Conservation (phyloP, 53 echinoderm and acorn worm species). For the Actinopyga echinites region DNA sequence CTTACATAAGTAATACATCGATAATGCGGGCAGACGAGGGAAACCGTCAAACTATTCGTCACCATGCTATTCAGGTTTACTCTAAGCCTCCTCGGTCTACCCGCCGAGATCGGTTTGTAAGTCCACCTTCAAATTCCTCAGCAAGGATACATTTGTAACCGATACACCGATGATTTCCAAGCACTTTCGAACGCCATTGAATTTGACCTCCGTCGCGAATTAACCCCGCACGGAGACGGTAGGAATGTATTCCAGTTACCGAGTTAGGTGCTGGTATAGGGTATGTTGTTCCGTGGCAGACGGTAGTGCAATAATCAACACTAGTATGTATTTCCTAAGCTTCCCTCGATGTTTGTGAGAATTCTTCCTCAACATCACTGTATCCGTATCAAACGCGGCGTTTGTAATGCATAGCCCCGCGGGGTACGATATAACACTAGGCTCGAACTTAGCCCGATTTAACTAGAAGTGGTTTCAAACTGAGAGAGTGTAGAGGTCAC, state of each 20-base stretch:
- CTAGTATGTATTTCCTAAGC: too few species aligned
- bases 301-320: too few species aligned
- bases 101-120: too few species aligned
- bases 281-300: too few species aligned
- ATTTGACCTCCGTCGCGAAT: constrained; percentile 12
- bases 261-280: too few species aligned
- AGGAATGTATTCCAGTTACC: too few species aligned
- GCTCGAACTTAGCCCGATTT: neutral
- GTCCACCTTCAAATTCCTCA: neutral
- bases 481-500: constrained; percentile 24
- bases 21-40: too few species aligned
- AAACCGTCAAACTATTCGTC: too few species aligned
- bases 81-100: too few species aligned
- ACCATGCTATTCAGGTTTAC: too few species aligned
- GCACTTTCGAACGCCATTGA: neutral
- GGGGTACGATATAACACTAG: constrained; percentile 40
- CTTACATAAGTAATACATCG: too few species aligned
- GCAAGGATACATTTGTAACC: constrained; percentile 18
- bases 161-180: neutral
- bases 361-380: neutral
- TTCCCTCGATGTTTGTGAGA: too few species aligned
- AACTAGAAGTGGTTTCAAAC: constrained; percentile 33
- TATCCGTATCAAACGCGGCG: neutral
- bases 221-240: constrained; percentile 14
- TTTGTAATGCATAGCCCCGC: constrained; percentile 34